These are phyloP conservation scores for Drosophila heteroneura DNA, from an alignment of 2,888 invertebrate genomes.

Conservation along the genomic window DNA sequence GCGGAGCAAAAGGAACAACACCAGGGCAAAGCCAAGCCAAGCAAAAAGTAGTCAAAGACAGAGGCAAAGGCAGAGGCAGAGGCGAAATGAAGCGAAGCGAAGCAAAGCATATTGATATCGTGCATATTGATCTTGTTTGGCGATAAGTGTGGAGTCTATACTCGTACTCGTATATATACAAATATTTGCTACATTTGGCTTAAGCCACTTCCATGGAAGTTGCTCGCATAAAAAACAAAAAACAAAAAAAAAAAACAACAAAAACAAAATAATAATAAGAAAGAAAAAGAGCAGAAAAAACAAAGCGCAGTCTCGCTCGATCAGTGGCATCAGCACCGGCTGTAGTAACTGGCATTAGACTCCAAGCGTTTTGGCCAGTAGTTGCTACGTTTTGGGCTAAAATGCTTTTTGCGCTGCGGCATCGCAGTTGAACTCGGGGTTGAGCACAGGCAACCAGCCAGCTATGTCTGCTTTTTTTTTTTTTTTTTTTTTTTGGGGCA, in stretches of 20 bases:
- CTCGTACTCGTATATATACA: conserved; percentile 60
- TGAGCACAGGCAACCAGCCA: conserved; percentile 49
- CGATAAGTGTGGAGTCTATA: conserved; percentile 81
- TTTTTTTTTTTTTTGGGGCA: conserved; percentile 47
- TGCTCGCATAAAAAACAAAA: conserved; percentile 62
- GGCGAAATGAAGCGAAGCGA: conserved; percentile 10
- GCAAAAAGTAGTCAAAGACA: background rate
- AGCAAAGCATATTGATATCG: conserved; percentile 84
- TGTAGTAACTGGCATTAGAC: conserved; percentile 60
- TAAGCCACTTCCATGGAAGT: conserved; percentile 84
- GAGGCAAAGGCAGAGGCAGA: conserved; percentile 1
- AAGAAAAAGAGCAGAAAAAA: conserved; percentile 29
- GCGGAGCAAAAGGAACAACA: conserved; percentile 50
- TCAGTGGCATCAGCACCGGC: conserved; percentile 26
- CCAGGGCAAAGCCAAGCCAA: conserved; percentile 17
- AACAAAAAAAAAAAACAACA: conserved; percentile 21
- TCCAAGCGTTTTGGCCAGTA: conserved; percentile 60
- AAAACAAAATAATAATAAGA: conserved; percentile 40
- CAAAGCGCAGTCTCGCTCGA: conserved; percentile 35
- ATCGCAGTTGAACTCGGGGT: conserved; percentile 81
- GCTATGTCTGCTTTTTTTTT: conserved; percentile 31
- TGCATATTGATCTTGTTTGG: conserved; percentile 85
- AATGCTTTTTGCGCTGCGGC: conserved; percentile 42
- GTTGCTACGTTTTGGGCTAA: conserved; percentile 54
- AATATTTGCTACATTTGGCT: conserved; percentile 76